Base-by-base conservation (phyloP, 2,888 invertebrate genomes). In the Cerastoderma edule region DNA sequence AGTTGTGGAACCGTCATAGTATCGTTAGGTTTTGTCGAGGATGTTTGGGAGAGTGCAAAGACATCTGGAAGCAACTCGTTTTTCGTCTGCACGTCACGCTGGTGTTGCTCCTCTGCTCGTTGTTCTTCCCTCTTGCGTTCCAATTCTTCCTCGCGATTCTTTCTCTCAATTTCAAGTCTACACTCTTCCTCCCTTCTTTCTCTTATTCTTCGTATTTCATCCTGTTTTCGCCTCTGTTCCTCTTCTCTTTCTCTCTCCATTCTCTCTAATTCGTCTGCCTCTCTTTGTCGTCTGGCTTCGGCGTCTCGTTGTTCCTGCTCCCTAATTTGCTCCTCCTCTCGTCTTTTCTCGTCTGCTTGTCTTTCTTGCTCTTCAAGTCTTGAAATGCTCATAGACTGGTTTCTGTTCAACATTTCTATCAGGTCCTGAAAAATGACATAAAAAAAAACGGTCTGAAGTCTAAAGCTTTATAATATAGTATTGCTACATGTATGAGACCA, bases 391-490 rank as follows among this genome's bases (percentile, higher is more conserved):
- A 60, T 48, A 0, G 67, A 71, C 60, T 74, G 74, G 33, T 78
- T 78, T 33, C 78, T 44, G 35, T 78, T 74, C 53, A 78, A 54
- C 70, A 70, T 78, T 46, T 78, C 78, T 63, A 78, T 78, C 27
- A 78, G 66, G 28, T 74, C 67, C 78, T 78, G 70, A 8, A 77
- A 72, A 24, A 28, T n/a, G n/a, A n/a, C n/a, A n/a, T n/a, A n/a
- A n/a, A n/a, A n/a, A n/a, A n/a, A n/a, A n/a, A n/a, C n/a, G n/a
- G n/a, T n/a, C n/a, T n/a, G n/a, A n/a, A n/a, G n/a, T n/a, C n/a
- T n/a, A n/a, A n/a, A n/a, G n/a, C n/a, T n/a, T n/a, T n/a, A n/a
- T n/a, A n/a, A n/a, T n/a, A n/a, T n/a, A n/a, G n/a, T n/a, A n/a
- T n/a, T n/a, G n/a, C n/a, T n/a, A n/a, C n/a, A n/a, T n/a, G n/a